Evolutionary conservation across 1,140 invertebrate species (phyloP).

Genomic region (Caenorhabditis tropicalis): DNA sequence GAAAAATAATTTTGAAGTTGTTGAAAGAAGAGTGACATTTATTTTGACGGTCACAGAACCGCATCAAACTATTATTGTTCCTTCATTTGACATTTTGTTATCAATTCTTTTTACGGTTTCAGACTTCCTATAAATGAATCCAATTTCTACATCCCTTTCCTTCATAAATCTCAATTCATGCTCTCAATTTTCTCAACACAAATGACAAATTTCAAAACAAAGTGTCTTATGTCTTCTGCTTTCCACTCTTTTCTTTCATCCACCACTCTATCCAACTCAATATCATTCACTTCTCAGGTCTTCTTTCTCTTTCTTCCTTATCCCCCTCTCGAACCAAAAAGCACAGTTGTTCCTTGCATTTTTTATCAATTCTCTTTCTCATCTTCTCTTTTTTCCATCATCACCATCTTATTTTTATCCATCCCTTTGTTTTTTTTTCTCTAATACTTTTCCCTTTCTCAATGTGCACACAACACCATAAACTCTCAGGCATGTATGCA

Average conservation of each 20-base stretch:
- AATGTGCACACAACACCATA: background rate
- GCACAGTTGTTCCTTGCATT: slow-evolving; percentile 36
- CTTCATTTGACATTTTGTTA: no score
- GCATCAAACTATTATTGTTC: no score
- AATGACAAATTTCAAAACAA: slow-evolving; percentile 41
- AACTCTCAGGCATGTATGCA: slow-evolving; percentile 36
- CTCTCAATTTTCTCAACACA: background rate
- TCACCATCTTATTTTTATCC: slow-evolving; percentile 22
- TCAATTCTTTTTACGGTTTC: background rate
- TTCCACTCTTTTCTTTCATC: background rate
- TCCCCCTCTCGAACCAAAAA: background rate
- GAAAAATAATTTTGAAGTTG: no score
- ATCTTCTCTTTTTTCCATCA: background rate
- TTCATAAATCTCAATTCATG: background rate
- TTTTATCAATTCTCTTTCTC: background rate
- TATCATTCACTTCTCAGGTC: background rate
- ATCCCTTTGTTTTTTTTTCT: background rate
- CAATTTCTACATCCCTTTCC: background rate
- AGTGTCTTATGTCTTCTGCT: background rate
- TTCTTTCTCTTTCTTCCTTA: background rate
- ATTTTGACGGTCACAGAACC: no score
- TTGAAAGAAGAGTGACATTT: no score
- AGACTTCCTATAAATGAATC: background rate
- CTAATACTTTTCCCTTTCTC: background rate
- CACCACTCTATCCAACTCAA: slow-evolving; percentile 8